Conservation (phyloP, 2,797 vertebrate species). For the Pseudocheirus occidentalis region DNA sequence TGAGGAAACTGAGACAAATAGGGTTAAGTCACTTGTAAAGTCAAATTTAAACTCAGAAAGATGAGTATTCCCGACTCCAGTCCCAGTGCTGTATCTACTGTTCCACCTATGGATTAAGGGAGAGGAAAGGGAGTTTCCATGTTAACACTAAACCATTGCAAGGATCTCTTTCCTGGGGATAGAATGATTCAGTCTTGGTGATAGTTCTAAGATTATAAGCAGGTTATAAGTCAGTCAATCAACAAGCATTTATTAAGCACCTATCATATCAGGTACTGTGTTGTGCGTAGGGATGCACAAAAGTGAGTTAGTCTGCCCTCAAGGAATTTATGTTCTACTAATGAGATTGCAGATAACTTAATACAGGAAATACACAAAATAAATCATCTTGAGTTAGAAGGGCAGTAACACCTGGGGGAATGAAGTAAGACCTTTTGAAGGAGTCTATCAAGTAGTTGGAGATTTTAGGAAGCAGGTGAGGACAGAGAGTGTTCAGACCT, state of each 20-base stretch:
- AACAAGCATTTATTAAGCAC: neutral
- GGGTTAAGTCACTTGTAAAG: neutral
- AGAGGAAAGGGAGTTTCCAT: neutral
- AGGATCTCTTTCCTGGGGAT: neutral
- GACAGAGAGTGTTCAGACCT: neutral
- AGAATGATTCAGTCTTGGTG: neutral
- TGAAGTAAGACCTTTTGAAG: neutral
- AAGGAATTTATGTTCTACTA: neutral
- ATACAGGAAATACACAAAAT: neutral
- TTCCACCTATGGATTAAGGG: neutral
- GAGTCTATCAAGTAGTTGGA: neutral
- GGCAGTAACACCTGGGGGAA: neutral
- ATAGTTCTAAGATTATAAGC: neutral
- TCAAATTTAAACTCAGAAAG: neutral
- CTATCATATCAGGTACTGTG: neutral
- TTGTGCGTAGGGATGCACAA: neutral
- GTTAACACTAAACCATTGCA: neutral
- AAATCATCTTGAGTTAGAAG: neutral
- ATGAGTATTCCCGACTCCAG: neutral
- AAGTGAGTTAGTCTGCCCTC: neutral
- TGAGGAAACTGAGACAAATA: neutral
- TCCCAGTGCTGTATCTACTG: neutral
- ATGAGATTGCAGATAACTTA: neutral
- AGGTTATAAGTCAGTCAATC: neutral
- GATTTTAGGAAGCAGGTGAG: neutral